These are phyloP conservation scores for Cantharis nigra DNA, from an alignment of 2,888 invertebrate genomes.

Conservation along the genomic window DNA sequence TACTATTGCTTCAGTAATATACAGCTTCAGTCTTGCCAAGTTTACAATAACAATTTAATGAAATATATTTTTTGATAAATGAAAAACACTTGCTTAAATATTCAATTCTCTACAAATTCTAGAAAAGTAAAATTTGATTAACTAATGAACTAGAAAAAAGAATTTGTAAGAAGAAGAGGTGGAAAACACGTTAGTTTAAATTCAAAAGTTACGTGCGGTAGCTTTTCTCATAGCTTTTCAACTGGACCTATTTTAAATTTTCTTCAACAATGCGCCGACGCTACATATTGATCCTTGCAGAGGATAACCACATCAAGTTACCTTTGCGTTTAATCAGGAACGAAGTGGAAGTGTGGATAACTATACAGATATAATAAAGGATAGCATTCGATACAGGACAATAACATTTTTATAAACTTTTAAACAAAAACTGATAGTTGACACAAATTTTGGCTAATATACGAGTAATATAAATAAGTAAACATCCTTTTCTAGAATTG, in stretches of 20 bases:
- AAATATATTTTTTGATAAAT: neutral
- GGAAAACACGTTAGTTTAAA: conserved; percentile 9
- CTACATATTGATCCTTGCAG: conserved; percentile 36
- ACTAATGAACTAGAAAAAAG: neutral
- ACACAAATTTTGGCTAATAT: neutral
- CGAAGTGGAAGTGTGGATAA: conserved; percentile 5
- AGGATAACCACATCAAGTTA: conserved; percentile 9
- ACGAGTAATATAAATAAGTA: neutral
- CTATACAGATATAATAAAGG: neutral
- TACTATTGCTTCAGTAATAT: neutral
- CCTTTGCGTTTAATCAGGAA: conserved; percentile 14
- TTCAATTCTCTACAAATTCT: neutral
- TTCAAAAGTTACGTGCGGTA: conserved; percentile 7
- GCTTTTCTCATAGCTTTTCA: conserved; percentile 25
- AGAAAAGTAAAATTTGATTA: neutral
- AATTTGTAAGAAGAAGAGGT: conserved; percentile 5
- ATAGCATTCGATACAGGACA: neutral
- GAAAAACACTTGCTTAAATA: neutral
- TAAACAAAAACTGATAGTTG: neutral
- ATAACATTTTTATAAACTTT: neutral
- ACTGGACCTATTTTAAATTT: conserved; percentile 21
- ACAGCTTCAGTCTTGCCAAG: neutral
- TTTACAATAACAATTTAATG: neutral
- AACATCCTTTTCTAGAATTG: neutral
- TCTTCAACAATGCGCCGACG: conserved; percentile 32